Evolutionary conservation across 1,140 invertebrate species (phyloP).

Genomic region (Uloborus diversus): DNA sequence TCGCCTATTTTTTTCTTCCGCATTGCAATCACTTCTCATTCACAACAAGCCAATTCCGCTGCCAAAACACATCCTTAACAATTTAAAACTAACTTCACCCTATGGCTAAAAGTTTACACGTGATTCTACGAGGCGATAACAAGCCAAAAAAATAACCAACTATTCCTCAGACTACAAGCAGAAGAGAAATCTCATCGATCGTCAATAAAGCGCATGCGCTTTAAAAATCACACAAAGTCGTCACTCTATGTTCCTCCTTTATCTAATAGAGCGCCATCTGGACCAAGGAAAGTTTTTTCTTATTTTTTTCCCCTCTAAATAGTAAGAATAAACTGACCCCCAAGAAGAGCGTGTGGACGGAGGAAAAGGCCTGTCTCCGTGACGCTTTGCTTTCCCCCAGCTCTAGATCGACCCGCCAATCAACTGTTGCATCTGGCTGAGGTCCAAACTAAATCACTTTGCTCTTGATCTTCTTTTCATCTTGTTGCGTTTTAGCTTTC

Average conservation of each 20-base stretch:
- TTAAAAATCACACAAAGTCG: neutral
- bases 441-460: conserved; percentile 6
- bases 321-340: conserved; percentile 27
- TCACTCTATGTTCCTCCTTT: conserved; percentile 3
- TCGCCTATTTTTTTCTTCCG: too few species aligned
- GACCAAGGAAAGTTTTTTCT: conserved; percentile 15
- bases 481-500: conserved; percentile 7
- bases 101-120: neutral
- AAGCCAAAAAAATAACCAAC: conserved; percentile 2
- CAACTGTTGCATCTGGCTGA: conserved; percentile 39
- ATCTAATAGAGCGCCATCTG: neutral
- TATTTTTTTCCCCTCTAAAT: conserved; percentile 21
- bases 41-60: too few species aligned
- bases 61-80: too few species aligned
- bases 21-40: too few species aligned
- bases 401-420: conserved; percentile 17
- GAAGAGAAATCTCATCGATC: conserved; percentile 19
- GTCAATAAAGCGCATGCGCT: neutral
- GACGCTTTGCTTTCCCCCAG: neutral
- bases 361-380: neutral
- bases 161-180: neutral
- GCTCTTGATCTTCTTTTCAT: conserved; percentile 5
- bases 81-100: too few species aligned
- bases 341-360: neutral
- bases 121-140: conserved; percentile 12